Evolutionary conservation across 2,888 invertebrate genomes (phyloP).

Genomic region (Selenia dentaria): DNA sequence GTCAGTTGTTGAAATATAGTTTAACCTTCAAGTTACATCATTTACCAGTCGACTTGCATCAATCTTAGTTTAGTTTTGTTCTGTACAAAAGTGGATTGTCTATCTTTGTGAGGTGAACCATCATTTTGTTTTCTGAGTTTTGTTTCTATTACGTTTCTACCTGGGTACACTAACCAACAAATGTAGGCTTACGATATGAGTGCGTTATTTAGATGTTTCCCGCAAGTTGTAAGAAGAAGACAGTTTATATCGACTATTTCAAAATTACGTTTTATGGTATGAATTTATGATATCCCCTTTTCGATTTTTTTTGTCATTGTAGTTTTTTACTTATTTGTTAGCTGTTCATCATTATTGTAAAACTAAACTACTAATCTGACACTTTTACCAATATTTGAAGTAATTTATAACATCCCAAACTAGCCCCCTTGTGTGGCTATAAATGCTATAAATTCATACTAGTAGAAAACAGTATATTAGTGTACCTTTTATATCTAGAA

Average conservation of each 20-base stretch:
- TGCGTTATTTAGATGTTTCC: conserved; percentile 46
- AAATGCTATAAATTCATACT: too few relatives aligned
- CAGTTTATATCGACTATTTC: conserved; percentile 51
- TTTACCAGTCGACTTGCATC: too few relatives aligned
- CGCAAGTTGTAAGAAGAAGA: conserved; percentile 53
- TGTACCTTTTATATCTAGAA: too few relatives aligned
- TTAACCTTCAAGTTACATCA: too few relatives aligned
- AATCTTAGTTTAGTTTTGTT: too few relatives aligned
- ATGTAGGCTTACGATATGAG: conserved; percentile 42
- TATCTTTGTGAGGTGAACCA: conserved; percentile 20
- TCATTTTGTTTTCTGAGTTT: conserved; percentile 11
- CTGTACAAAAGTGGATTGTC: conserved; percentile 12
- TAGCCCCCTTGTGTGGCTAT: too few relatives aligned
- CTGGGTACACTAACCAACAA: conserved; percentile 9
- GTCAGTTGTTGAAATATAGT: too few relatives aligned
- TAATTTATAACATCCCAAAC: too few relatives aligned
- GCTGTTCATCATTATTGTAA: not conserved
- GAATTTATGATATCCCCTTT: conserved; percentile 26
- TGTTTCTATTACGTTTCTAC: not conserved
- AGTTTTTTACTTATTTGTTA: too few relatives aligned
- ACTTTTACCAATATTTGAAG: too few relatives aligned
- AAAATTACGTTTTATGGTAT: conserved; percentile 67
- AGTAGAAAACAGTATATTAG: too few relatives aligned
- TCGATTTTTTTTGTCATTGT: conserved; percentile 5
- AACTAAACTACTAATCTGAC: too few relatives aligned